phyloP scores from a whole-genome alignment of 2,797 vertebrate species.

The Myiothlypis coronata region DNA sequence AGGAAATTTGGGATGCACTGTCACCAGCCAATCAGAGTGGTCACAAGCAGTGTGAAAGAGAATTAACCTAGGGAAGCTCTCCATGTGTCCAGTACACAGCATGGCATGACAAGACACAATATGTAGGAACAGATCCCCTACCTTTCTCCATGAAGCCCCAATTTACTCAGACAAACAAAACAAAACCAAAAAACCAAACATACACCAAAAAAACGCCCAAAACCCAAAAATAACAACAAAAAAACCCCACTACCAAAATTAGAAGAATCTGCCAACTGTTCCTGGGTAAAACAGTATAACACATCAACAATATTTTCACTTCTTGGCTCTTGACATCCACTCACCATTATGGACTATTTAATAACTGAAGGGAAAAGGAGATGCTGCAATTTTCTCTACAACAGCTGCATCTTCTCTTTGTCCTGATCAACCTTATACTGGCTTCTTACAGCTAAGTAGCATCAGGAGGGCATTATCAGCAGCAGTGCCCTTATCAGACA shows the following conservation, averaged over 20 bases:
- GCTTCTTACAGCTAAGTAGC: background rate
- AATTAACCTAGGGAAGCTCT: background rate
- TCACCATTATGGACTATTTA: background rate
- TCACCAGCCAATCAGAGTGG: background rate
- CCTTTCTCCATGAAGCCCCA: background rate
- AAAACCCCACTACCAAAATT: too few species aligned
- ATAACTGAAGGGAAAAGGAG: background rate
- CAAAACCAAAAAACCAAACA: background rate
- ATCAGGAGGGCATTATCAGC: background rate
- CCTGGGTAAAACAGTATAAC: background rate
- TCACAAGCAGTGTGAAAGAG: background rate
- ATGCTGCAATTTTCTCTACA: background rate
- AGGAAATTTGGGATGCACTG: background rate
- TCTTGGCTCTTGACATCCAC: background rate
- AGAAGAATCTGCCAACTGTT: background rate
- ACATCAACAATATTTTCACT: background rate
- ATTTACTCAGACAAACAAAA: background rate
- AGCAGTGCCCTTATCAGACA: background rate
- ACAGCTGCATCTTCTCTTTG: background rate
- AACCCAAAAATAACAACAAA: background rate
- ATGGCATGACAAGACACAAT: background rate
- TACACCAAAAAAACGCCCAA: rapidly evolving
- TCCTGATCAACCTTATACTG: background rate
- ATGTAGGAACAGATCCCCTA: background rate
- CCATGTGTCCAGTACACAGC: rapidly evolving